Conservation (phyloP, 2,113 vertebrate species). For the Caranx ignobilis region DNA sequence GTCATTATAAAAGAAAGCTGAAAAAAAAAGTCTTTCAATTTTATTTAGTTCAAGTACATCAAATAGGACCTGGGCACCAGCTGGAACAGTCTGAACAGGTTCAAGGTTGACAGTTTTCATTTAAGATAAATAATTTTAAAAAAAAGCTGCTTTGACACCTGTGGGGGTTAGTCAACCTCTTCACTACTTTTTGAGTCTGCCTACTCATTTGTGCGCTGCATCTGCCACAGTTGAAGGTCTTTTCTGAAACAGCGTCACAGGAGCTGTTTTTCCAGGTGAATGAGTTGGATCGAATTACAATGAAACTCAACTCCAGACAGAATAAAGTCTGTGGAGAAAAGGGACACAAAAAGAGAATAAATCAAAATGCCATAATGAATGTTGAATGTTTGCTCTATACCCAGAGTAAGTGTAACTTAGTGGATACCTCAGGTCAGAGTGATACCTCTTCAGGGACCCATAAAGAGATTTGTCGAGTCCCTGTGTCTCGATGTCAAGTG, state of each 20-base stretch:
- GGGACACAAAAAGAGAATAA: conserved; percentile 53
- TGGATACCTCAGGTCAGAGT: conserved; percentile 58
- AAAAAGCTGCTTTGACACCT: conserved; percentile 27
- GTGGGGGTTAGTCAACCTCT: conserved; percentile 27
- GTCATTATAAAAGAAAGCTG: conserved; percentile 1
- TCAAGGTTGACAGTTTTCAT: conserved; percentile 26
- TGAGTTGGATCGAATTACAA: conserved; percentile 58
- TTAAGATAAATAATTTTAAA: conserved; percentile 31
- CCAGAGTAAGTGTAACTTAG: conserved; percentile 31
- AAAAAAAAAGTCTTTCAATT: conserved; percentile 1
- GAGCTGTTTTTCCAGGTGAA: conserved; percentile 33
- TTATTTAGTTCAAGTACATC: conserved; percentile 37
- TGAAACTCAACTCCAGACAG: conserved; percentile 53
- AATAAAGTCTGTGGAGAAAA: conserved; percentile 25
- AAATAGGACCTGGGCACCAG: conserved; percentile 28
- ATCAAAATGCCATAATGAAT: conserved; percentile 69
- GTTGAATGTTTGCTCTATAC: conserved; percentile 63
- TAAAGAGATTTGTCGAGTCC: conserved; percentile 72
- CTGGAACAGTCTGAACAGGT: conserved; percentile 24
- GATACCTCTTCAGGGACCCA: conserved; percentile 61
- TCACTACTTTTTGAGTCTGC: conserved; percentile 9
- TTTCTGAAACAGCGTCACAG: conserved; percentile 42
- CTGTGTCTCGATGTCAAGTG: conserved; percentile 66
- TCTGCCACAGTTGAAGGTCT: conserved; percentile 29
- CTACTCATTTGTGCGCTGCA: conserved; percentile 45